These are phyloP conservation scores for Shinisaurus crocodilurus DNA, from an alignment of 2,113 vertebrate genomes.

Conservation along the genomic window DNA sequence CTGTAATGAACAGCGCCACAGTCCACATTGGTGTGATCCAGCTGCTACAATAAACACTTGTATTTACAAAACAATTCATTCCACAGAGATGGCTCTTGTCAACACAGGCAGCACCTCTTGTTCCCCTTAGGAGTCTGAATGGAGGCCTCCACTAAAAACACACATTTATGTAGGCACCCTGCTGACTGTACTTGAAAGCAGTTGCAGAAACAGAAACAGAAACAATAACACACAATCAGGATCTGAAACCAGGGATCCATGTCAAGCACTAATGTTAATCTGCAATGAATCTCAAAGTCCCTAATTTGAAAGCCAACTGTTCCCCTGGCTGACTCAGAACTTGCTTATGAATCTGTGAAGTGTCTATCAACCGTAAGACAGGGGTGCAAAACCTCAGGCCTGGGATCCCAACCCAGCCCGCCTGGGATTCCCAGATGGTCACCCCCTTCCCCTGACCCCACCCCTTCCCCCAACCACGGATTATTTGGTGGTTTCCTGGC, in stretches of 20 bases:
- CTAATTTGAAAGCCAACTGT: background rate
- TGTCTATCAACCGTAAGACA: too few species aligned
- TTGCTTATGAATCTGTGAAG: background rate
- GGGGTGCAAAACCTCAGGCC: too few species aligned
- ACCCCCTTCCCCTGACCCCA: too few species aligned
- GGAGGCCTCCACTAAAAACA: background rate
- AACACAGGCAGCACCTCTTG: constrained; percentile 14
- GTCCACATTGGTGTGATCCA: background rate
- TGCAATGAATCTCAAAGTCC: background rate
- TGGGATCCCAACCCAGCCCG: too few species aligned
- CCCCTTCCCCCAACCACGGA: too few species aligned
- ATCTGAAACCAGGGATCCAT: background rate
- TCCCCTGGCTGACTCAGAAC: too few species aligned
- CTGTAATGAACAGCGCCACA: constrained; percentile 14
- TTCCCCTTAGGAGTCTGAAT: constrained; percentile 14
- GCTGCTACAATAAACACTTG: constrained; percentile 18
- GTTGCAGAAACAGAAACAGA: background rate
- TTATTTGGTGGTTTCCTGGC: too few species aligned
- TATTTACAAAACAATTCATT: constrained; percentile 31
- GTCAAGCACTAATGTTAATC: background rate
- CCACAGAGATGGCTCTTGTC: constrained; percentile 12
- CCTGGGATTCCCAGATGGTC: too few species aligned
- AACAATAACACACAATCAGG: background rate
- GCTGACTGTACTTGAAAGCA: background rate
- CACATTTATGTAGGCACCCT: background rate